These are phyloP conservation scores for Paguma larvata DNA, from an alignment of 2,797 vertebrate genomes.

Conservation along the genomic window DNA sequence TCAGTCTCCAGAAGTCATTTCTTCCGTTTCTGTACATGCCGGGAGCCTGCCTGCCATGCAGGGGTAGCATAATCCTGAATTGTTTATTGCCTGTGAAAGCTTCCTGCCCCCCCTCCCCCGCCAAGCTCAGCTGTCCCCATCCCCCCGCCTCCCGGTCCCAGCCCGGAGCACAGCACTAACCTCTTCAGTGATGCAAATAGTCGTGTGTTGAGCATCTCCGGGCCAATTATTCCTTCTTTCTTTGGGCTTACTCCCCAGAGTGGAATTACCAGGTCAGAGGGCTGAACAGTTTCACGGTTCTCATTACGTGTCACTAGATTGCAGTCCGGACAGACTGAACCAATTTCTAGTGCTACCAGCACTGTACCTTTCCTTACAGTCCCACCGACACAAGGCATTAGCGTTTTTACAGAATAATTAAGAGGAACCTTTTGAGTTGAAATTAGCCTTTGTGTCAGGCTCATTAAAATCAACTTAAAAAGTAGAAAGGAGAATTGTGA, in stretches of 20 bases:
- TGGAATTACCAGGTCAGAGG: constrained; percentile 80
- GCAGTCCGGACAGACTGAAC: constrained; percentile 77
- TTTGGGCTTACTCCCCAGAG: constrained; percentile 75
- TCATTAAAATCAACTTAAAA: constrained; percentile 38
- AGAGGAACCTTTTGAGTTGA: constrained; percentile 38
- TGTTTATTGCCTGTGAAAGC: constrained; percentile 43
- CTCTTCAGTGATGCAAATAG: constrained; percentile 61
- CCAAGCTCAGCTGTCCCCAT: background rate
- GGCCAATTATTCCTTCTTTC: constrained; percentile 75
- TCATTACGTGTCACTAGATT: constrained; percentile 77
- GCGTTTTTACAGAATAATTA: constrained; percentile 59
- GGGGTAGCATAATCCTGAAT: background rate
- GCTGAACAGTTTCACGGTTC: constrained; percentile 67
- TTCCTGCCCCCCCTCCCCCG: background rate
- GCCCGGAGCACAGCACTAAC: background rate
- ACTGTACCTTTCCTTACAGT: background rate
- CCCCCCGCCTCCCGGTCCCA: background rate
- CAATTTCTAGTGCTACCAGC: constrained; percentile 62
- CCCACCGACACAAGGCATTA: background rate
- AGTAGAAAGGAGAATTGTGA: background rate
- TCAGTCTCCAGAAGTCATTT: constrained; percentile 20
- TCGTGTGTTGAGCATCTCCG: constrained; percentile 47
- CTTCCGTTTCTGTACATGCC: constrained; percentile 54
- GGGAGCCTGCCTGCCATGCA: background rate
- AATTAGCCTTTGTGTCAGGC: background rate